Evolutionary conservation across 2,113 vertebrate species (phyloP).

Genomic region (Donacobius atricapilla): DNA sequence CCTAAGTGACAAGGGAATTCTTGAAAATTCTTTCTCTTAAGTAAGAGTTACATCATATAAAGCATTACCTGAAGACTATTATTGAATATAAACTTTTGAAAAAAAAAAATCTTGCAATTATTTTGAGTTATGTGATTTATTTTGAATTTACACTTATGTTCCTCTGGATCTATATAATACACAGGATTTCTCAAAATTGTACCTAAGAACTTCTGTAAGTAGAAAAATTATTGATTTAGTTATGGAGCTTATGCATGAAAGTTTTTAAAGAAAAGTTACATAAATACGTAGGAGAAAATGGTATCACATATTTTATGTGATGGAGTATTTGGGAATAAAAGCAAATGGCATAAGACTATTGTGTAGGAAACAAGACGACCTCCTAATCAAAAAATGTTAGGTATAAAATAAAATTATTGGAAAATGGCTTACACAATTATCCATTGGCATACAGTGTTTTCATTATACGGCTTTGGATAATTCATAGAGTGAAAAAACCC

Average conservation of each 20-base stretch:
- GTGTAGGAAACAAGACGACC: not conserved
- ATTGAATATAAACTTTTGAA: not conserved
- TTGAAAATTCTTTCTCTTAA: not conserved
- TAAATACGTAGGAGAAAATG: not conserved
- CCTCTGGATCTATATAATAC: not conserved
- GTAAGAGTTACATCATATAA: not conserved
- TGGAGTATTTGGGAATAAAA: not conserved
- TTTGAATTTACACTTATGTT: not conserved
- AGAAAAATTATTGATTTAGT: not conserved
- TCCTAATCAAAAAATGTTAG: not conserved
- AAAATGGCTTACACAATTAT: constrained; percentile 73
- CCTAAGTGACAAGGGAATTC: not conserved
- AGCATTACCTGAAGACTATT: not conserved
- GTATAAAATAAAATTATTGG: not conserved
- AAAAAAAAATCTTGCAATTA: not conserved
- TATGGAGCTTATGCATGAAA: not conserved
- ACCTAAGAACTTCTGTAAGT: not conserved
- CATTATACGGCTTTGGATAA: constrained; percentile 63
- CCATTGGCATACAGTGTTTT: constrained; percentile 69
- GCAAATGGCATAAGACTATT: not conserved
- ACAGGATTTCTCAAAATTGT: not conserved
- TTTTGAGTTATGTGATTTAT: not conserved
- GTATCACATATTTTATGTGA: not conserved
- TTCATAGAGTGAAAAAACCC: constrained; percentile 75
- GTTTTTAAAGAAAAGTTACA: not conserved